Percentiles rank a stretch among this genome's conserved stretches.
Conservation (phyloP, 2,113 vertebrate species). For the Myodes glareolus region DNA sequence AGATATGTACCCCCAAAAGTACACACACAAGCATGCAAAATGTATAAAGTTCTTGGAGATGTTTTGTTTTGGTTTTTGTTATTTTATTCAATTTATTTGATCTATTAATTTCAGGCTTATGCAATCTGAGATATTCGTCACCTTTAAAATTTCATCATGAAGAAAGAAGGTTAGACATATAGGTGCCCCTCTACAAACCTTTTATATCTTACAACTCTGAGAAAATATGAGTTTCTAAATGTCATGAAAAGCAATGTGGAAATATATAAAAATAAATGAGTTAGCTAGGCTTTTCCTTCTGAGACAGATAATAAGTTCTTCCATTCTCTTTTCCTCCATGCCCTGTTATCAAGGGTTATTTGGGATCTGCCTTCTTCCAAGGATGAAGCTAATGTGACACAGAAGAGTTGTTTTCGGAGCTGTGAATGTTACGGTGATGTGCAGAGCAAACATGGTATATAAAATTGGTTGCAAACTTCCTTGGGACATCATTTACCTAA, state of each 20-base stretch:
- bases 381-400: background rate
- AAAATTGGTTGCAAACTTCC: fast-evolving
- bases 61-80: background rate
- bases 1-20: background rate
- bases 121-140: background rate
- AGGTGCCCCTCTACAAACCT: background rate
- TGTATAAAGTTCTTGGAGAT: background rate
- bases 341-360: background rate
- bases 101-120: background rate
- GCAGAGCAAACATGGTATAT: background rate
- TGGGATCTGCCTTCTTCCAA: background rate
- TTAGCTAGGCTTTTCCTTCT: background rate
- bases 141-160: background rate
- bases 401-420: too few relatives aligned
- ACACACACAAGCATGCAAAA: background rate
- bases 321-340: background rate
- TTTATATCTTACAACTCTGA: background rate
- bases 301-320: background rate
- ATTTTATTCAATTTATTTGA: background rate
- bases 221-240: background rate
- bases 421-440: fast-evolving
- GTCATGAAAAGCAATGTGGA: background rate
- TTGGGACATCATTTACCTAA: background rate
- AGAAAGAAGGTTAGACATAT: background rate
- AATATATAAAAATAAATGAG: background rate